phyloP scores from a whole-genome alignment of 23 tunicate genomes.

The Trididemnum clinides region DNA sequence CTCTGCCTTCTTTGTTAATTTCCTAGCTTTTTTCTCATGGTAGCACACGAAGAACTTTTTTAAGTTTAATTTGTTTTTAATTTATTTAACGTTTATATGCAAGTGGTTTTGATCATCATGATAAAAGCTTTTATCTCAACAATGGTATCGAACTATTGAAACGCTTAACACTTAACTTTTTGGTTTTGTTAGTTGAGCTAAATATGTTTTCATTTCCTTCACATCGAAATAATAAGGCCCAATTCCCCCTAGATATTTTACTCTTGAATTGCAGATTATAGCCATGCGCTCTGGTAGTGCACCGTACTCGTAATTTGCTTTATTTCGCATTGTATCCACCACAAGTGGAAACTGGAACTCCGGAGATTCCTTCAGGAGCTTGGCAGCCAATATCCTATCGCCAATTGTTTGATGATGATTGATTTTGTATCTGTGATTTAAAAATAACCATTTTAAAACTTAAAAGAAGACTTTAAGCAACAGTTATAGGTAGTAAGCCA shows the following conservation, averaged over 20 bases:
- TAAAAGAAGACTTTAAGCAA: no score
- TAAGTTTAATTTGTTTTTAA: neutral
- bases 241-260: conserved; percentile 50
- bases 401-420: conserved; percentile 26
- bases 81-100: neutral
- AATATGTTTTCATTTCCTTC: conserved; percentile 21
- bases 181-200: neutral
- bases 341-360: conserved; percentile 1
- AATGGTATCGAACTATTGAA: no score
- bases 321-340: conserved; percentile 47
- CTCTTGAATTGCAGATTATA: conserved; percentile 14
- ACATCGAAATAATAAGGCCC: conserved; percentile 55
- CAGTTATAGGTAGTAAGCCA: no score
- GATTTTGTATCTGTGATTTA: conserved; percentile 33
- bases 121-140: no score
- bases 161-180: neutral
- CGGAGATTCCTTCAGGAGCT: neutral
- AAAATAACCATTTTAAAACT: no score
- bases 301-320: conserved; percentile 49
- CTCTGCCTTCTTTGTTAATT: no score
- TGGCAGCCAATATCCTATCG: conserved; percentile 47
- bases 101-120: no score
- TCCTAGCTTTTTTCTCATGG: no score
- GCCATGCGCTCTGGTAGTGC: conserved; percentile 61
- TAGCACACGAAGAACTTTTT: no score